phyloP scores from a whole-genome alignment of 2,797 vertebrate species.

The Rhinichthys osculus region DNA sequence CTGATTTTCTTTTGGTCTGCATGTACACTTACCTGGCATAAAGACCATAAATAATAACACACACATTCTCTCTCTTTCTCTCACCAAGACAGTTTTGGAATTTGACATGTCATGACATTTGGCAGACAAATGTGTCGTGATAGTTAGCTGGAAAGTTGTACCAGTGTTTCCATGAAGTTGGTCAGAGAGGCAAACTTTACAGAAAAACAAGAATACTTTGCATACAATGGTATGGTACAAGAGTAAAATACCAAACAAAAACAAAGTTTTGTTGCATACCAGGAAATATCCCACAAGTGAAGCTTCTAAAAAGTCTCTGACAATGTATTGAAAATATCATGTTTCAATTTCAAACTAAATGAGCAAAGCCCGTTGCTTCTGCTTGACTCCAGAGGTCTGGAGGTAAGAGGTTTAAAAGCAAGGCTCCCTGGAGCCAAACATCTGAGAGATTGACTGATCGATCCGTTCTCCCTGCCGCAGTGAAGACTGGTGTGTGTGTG shows the following conservation, averaged over 20 bases:
- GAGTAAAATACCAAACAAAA: background rate
- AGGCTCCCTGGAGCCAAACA: background rate
- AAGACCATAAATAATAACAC: background rate
- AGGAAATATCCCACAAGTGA: background rate
- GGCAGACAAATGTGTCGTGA: background rate
- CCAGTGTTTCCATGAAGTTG: background rate
- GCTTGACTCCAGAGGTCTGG: slow-evolving; percentile 2
- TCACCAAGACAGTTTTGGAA: background rate
- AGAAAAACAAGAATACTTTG: background rate
- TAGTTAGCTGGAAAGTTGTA: background rate
- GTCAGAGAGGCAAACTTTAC: background rate
- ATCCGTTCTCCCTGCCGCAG: slow-evolving; percentile 13
- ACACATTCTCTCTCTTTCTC: background rate
- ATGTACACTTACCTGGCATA: background rate
- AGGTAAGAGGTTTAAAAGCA: slow-evolving; percentile 35
- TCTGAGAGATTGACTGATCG: slow-evolving; percentile 34
- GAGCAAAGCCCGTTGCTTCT: background rate
- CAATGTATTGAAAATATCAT: background rate
- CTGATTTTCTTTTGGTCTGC: background rate
- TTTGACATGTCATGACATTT: background rate
- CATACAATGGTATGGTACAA: background rate
- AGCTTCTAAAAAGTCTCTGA: background rate
- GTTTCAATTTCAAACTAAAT: background rate
- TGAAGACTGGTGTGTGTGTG: background rate
- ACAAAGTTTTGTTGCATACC: background rate